Conservation (phyloP, 2,888 invertebrate genomes). For the Drosophila fulvimacula region DNA sequence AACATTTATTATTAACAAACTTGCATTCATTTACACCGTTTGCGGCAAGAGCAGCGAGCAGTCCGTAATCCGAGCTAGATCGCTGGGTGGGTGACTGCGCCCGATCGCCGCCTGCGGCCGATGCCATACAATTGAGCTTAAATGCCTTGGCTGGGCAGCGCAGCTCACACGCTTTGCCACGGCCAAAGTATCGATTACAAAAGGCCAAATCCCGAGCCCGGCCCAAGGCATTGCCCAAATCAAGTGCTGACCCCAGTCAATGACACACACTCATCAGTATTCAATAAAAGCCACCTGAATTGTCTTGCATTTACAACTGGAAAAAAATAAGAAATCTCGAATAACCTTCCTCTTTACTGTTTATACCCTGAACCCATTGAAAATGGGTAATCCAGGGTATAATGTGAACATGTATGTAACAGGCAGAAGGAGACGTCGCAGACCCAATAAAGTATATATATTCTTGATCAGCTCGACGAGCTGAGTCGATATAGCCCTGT, state of each 20-base stretch:
- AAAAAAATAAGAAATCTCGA: no score
- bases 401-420: no score
- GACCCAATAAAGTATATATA: no score
- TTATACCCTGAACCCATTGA: no score
- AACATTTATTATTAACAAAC: slow-evolving; percentile 81
- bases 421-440: no score
- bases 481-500: no score
- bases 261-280: no score
- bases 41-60: slow-evolving; percentile 45
- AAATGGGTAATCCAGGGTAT: no score
- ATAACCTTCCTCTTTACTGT: no score
- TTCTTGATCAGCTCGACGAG: no score
- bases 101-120: slow-evolving; percentile 49
- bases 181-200: slow-evolving; percentile 51
- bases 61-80: slow-evolving; percentile 47
- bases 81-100: slow-evolving; percentile 36
- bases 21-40: slow-evolving; percentile 71
- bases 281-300: no score
- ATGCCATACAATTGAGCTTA: slow-evolving; percentile 58
- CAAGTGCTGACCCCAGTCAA: neutral
- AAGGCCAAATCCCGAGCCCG: slow-evolving; percentile 8
- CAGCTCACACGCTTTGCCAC: slow-evolving; percentile 29
- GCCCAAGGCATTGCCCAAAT: neutral
- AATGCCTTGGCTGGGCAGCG: slow-evolving; percentile 71
- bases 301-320: no score